A percentile compares a stretch with the other conserved stretches of the same genome.
Conservation (phyloP, 2,797 vertebrate genomes). For the Leptodactylus fallax region DNA sequence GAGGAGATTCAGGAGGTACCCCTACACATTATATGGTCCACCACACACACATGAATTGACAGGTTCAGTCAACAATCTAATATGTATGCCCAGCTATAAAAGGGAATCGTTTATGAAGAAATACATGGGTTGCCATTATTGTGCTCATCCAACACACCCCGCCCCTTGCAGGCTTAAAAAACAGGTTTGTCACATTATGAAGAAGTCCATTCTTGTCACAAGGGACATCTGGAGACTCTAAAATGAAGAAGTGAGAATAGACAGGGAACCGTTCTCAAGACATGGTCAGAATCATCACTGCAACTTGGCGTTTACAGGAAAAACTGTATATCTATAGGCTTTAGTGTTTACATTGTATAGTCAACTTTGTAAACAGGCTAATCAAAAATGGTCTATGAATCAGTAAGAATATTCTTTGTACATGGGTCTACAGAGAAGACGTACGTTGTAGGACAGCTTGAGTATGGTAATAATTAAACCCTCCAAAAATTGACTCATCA, state of each 20-base stretch:
- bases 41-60: no score
- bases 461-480: background rate
- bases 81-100: no score
- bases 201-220: background rate
- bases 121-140: no score
- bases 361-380: background rate
- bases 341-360: background rate
- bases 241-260: constrained; percentile 19
- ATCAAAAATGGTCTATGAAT: background rate
- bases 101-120: no score
- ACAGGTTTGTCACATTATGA: no score
- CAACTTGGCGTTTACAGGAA: background rate
- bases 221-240: background rate
- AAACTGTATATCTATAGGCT: background rate
- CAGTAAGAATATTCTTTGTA: no score
- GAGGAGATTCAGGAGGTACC: no score
- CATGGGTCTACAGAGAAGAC: background rate
- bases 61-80: no score
- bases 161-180: no score
- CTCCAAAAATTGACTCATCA: constrained; percentile 75
- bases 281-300: background rate
- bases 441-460: background rate
- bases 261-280: background rate
- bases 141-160: background rate
- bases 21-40: no score